Evolutionary conservation across 2,888 invertebrate genomes (phyloP).

Genomic region (Orchesella flavescens): DNA sequence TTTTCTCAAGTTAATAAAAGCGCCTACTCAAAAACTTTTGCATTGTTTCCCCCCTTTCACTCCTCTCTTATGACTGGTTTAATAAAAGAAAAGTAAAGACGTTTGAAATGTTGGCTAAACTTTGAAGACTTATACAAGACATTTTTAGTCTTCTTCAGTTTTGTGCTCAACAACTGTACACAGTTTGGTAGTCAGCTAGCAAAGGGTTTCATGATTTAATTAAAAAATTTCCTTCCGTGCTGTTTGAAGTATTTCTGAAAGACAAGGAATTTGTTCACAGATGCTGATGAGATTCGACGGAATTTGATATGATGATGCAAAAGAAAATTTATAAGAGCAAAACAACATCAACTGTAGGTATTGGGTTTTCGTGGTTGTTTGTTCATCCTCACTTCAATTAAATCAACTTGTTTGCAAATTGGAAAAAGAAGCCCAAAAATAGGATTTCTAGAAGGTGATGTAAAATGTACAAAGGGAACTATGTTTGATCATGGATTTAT

Average conservation of each 20-base stretch:
- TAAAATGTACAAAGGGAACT: too few species aligned
- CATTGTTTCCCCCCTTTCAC: slow-evolving; percentile 5
- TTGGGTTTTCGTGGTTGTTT: too few species aligned
- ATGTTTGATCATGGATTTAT: too few species aligned
- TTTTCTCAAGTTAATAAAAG: slow-evolving; percentile 27
- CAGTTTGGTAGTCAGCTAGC: neutral
- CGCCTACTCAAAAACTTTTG: neutral
- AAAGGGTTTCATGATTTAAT: slow-evolving; percentile 36
- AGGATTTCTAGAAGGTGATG: too few species aligned
- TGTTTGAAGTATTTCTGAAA: neutral
- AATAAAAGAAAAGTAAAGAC: too few species aligned
- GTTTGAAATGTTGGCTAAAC: too few species aligned
- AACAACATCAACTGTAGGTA: too few species aligned
- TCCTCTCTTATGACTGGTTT: neutral
- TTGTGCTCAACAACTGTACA: neutral
- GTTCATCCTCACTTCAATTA: too few species aligned
- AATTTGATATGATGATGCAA: neutral
- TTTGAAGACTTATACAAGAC: too few species aligned
- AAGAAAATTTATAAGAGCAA: neutral
- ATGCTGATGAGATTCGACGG: neutral
- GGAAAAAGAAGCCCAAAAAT: too few species aligned
- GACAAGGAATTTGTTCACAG: neutral
- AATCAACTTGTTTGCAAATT: too few species aligned
- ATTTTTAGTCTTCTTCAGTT: neutral
- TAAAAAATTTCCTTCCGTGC: slow-evolving; percentile 41